Conservation (phyloP, 2,113 vertebrate genomes). For the Phocoena sinus region DNA sequence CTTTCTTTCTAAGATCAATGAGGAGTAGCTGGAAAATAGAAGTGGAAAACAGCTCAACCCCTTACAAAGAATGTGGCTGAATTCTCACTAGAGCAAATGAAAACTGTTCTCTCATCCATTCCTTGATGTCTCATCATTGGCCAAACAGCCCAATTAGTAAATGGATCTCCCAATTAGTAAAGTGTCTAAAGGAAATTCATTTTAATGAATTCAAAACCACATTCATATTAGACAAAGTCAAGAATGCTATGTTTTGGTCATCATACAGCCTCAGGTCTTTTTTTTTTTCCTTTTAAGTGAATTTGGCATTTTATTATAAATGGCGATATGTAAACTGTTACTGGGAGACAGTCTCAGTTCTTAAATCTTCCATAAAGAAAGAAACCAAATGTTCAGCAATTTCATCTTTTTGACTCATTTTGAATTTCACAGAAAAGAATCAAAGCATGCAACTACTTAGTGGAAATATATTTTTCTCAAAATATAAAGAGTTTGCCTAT, state of each 20-base stretch:
- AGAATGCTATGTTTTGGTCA: neutral
- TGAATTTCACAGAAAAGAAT: neutral
- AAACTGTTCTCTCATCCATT: conserved; percentile 5
- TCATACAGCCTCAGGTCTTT: neutral
- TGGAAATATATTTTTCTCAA: neutral
- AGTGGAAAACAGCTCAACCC: neutral
- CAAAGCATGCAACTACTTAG: neutral
- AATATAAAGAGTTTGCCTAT: neutral
- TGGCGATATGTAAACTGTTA: neutral
- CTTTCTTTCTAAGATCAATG: neutral
- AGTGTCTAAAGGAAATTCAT: neutral
- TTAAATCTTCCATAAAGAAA: neutral
- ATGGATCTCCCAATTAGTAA: neutral
- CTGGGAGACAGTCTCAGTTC: neutral
- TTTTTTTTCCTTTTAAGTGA: neutral
- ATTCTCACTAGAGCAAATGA: conserved; percentile 9
- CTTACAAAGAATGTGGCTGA: neutral
- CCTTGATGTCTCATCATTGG: neutral
- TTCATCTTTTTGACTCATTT: neutral
- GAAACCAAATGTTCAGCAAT: neutral
- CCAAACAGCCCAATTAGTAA: neutral
- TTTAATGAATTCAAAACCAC: neutral
- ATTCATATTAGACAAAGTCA: neutral
- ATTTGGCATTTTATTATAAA: neutral
- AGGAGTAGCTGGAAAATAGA: neutral